phyloP scores from a whole-genome alignment of 2,797 vertebrate genomes.

The Micromesistius poutassou region DNA sequence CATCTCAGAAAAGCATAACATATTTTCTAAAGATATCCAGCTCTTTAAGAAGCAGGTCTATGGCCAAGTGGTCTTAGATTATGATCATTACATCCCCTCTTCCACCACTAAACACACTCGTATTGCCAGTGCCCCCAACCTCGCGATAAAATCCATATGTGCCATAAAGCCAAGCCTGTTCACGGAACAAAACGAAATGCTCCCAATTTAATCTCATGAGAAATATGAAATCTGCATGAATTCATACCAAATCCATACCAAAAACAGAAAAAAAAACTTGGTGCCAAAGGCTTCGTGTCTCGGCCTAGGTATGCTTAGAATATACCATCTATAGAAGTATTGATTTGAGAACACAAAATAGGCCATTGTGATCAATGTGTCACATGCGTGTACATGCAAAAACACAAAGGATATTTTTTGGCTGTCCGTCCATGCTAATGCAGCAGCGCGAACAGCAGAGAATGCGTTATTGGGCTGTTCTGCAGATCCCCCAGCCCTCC shows the following conservation, averaged over 20 bases:
- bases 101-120: background rate
- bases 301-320: background rate
- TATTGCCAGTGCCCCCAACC: background rate
- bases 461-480: too few species aligned
- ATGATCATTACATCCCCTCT: background rate
- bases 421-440: background rate
- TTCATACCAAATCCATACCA: background rate
- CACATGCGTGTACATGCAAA: background rate
- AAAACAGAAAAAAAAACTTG: background rate
- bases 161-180: background rate
- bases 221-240: background rate
- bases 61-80: background rate
- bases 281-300: background rate
- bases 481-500: background rate
- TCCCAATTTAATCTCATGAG: background rate
- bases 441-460: too few species aligned
- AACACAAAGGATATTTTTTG: background rate
- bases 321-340: background rate
- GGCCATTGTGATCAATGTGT: background rate
- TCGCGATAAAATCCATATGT: background rate
- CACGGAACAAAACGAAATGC: background rate
- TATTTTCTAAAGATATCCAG: background rate
- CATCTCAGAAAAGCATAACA: background rate
- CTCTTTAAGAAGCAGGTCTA: background rate
- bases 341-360: background rate